Base-by-base conservation (phyloP, 2,113 vertebrate species). In the Psittacula cyanocephala region DNA sequence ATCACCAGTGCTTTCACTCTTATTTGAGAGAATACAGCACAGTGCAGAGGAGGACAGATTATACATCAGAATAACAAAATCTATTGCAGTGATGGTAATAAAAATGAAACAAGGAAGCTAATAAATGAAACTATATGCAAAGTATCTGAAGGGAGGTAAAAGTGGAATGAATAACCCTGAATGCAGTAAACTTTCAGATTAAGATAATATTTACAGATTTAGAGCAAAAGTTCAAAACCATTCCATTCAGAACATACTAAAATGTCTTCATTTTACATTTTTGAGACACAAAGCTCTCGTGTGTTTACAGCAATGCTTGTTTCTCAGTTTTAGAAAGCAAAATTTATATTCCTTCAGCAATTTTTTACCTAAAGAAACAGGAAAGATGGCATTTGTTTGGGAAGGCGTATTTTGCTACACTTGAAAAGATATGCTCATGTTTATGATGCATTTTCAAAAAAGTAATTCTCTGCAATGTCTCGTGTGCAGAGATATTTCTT, bases 1-100 rank as follows among this genome's bases (percentile, higher is more conserved):
- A 81, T 52, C 70, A 79, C 57, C 37, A 53, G 28, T 37, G 86
- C 49, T 86, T 88, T 92, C 88, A 41, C 55, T 91, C 83, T 49
- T 57, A 37, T 6, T 88, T 80, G 60, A 88, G 24, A 88, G 86
- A 94, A 52, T 25, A 64, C 0, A 0, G 80, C 72, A 79, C 39
- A 49, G 41, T 27, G 28, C 83, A 86, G 69, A 10, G 7, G 31
- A 33, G 37, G 31, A 43, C 31, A 85, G 41, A 62, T 35, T 13
- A 71, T 1, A 81, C 12, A 41, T 81, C 77, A 79, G 28, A 91
- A 81, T 17, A 5, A 91, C 37, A 14, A 86, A 8, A 50, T 35
- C 49, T 60, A 53, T 75, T 86, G 59, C 37, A 84, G 57, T 57
- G 52, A 91, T 31, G 35, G 24, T 3, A 88, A 60, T 35, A 64